phyloP scores from a whole-genome alignment of 1,140 invertebrate genomes.

The Bombus superbus region DNA sequence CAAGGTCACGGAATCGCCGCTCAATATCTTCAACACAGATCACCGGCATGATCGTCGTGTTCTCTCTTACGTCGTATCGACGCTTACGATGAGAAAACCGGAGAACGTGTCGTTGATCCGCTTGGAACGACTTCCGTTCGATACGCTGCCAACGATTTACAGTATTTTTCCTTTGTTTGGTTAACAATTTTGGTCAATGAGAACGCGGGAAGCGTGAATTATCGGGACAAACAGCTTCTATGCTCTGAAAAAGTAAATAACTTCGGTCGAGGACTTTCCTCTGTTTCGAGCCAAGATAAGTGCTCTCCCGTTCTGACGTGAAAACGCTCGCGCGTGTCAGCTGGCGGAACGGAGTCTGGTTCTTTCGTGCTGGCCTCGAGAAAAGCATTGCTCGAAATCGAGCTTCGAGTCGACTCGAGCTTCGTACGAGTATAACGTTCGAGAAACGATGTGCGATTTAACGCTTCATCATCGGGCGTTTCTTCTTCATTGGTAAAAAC shows the following conservation, averaged over 20 bases:
- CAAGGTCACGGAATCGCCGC: neutral
- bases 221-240: neutral
- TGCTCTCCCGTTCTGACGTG: neutral
- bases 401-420: neutral
- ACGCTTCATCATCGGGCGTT: too few species aligned
- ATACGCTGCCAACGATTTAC: neutral
- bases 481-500: too few species aligned
- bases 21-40: neutral
- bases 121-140: neutral
- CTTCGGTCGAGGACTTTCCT: neutral
- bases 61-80: neutral
- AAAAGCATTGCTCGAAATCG: neutral
- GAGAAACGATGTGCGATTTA: too few species aligned
- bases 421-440: too few species aligned
- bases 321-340: neutral
- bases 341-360: neutral
- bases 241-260: neutral
- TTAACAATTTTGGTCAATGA: neutral
- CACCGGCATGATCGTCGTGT: neutral
- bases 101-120: neutral
- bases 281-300: neutral
- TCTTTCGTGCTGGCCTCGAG: neutral
- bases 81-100: neutral
- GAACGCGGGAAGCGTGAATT: neutral
- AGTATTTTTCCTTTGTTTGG: conserved; percentile 15